Evolutionary conservation across 2,888 invertebrate species (phyloP).

Genomic region (Alsophila aescularia): DNA sequence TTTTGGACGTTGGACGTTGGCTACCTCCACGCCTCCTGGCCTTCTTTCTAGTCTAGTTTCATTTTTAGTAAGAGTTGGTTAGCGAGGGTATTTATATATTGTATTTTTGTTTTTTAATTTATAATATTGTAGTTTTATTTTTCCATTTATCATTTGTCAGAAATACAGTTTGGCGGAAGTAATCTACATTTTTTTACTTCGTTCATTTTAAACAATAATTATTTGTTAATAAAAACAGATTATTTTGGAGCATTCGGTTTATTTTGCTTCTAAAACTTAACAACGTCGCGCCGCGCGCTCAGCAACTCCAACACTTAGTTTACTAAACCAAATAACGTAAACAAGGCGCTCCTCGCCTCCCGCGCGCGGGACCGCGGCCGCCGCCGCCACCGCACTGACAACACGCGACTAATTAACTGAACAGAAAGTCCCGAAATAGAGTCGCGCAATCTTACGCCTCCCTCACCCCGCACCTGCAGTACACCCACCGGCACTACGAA

Average conservation of each 20-base stretch:
- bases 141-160: no score
- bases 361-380: background rate
- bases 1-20: no score
- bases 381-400: background rate
- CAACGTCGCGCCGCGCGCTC: background rate
- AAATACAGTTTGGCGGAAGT: no score
- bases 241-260: background rate
- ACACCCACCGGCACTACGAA: background rate
- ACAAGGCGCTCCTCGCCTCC: background rate
- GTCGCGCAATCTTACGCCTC: slow-evolving; percentile 1
- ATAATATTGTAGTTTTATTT: no score
- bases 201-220: no score
- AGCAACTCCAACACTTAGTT: background rate
- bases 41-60: no score
- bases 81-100: no score
- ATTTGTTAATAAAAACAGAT: no score
- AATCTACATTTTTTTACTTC: background rate
- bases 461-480: background rate
- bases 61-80: no score
- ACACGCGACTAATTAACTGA: slow-evolving; percentile 10
- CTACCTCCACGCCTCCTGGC: no score
- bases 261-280: slow-evolving; percentile 1
- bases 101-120: no score
- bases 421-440: slow-evolving; percentile 8
- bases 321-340: slow-evolving; percentile 4